Evolutionary conservation across 1,140 invertebrate species (phyloP).

Genomic region (Drosophila kikkawai): DNA sequence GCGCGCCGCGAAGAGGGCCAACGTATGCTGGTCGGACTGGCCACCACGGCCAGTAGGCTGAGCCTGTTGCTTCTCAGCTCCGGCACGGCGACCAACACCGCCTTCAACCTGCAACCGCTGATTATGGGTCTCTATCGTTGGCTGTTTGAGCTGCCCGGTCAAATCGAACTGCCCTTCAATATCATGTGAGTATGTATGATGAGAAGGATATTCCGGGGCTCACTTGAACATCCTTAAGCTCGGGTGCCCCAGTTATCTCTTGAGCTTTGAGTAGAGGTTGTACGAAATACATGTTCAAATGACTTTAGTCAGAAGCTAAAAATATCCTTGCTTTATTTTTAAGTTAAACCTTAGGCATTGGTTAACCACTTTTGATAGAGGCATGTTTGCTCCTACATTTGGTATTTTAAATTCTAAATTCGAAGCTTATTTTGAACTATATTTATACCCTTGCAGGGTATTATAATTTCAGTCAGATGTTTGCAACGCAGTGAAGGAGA

Average conservation of each 20-base stretch:
- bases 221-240: background rate
- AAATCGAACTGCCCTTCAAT: conserved; percentile 65
- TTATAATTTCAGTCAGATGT: too few relatives aligned
- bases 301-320: background rate
- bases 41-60: conserved; percentile 47
- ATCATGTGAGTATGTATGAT: conserved; percentile 65
- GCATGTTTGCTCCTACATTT: background rate
- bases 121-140: conserved; percentile 64
- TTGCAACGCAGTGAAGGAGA: too few relatives aligned
- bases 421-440: background rate
- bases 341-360: background rate
- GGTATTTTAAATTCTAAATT: background rate
- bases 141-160: conserved; percentile 25
- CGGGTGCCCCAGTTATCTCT: background rate
- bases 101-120: conserved; percentile 61
- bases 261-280: background rate
- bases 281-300: background rate
- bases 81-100: conserved; percentile 49
- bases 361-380: background rate
- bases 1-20: conserved; percentile 31
- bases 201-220: background rate
- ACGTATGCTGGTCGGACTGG: conserved; percentile 42
- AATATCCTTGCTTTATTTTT: background rate
- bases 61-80: conserved; percentile 60
- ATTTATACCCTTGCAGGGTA: too few relatives aligned